Conservation (phyloP, 2,113 vertebrate species). For the Spea bombifrons region DNA sequence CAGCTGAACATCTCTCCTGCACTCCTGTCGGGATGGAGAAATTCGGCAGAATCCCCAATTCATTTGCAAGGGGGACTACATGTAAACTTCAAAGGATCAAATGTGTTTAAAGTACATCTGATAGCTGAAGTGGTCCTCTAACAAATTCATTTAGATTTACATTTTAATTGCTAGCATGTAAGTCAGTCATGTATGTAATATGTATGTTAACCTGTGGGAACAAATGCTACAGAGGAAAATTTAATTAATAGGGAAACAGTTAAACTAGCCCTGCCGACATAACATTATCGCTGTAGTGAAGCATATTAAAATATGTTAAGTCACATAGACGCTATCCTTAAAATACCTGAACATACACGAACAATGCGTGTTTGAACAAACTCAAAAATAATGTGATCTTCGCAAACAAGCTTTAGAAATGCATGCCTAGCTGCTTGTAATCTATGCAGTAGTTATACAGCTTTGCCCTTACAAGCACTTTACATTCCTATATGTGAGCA, state of each 20-base stretch:
- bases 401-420: slow-evolving; percentile 41
- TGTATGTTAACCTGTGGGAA: no score
- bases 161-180: no score
- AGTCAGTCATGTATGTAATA: no score
- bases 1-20: no score
- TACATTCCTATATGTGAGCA: slow-evolving; percentile 33
- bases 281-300: slow-evolving; percentile 33
- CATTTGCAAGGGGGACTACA: no score
- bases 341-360: slow-evolving; percentile 34
- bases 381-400: slow-evolving; percentile 34
- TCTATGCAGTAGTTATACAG: slow-evolving; percentile 14
- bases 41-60: no score
- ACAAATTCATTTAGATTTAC: no score
- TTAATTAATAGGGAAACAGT: slow-evolving; percentile 12
- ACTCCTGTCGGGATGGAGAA: no score
- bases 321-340: slow-evolving; percentile 26
- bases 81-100: no score
- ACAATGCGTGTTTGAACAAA: slow-evolving; percentile 43
- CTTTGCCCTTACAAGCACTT: slow-evolving; percentile 38
- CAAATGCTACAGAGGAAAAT: not conserved
- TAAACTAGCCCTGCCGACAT: slow-evolving; percentile 15
- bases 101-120: no score
- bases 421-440: slow-evolving; percentile 27
- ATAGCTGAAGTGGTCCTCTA: no score
- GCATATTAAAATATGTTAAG: slow-evolving; percentile 41